A percentile compares a stretch with the other conserved stretches of the same genome.
Evolutionary conservation across 2,113 vertebrate genomes (phyloP).

Genomic region (Illadopsis cleaveri): DNA sequence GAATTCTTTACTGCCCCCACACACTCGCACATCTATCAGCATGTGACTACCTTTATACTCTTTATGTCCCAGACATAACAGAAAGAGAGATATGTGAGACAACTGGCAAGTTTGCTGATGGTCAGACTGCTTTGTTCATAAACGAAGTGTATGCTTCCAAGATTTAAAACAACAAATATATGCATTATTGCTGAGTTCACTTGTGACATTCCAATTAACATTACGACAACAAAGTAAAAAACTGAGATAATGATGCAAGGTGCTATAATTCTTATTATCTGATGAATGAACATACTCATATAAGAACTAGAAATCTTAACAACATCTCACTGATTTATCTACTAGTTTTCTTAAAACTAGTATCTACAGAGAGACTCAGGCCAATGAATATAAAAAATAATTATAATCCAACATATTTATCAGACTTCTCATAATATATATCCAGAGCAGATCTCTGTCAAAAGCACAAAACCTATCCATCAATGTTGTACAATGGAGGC

Average conservation of each 20-base stretch:
- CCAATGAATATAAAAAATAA: not conserved
- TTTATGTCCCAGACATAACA: not conserved
- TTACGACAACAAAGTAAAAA: not conserved
- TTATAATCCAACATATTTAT: not conserved
- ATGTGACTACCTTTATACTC: not conserved
- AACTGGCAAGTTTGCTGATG: not conserved
- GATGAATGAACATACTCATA: not conserved
- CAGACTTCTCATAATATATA: not conserved
- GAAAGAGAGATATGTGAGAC: not conserved
- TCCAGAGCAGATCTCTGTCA: not conserved
- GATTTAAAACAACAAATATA: not conserved
- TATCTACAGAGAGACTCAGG: not conserved
- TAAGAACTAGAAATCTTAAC: not conserved
- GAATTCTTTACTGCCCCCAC: not conserved
- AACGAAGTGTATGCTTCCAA: not conserved
- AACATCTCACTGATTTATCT: not conserved
- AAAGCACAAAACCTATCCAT: not conserved
- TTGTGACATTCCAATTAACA: not conserved
- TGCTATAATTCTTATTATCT: not conserved
- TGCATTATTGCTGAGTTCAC: not conserved
- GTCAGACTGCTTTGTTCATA: not conserved
- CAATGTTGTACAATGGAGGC: not conserved
- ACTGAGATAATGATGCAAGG: not conserved
- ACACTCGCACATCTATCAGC: not conserved
- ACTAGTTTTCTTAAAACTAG: not conserved